Evolutionary conservation across 2,888 invertebrate genomes (phyloP).

Genomic region (Anarsia innoxiella): DNA sequence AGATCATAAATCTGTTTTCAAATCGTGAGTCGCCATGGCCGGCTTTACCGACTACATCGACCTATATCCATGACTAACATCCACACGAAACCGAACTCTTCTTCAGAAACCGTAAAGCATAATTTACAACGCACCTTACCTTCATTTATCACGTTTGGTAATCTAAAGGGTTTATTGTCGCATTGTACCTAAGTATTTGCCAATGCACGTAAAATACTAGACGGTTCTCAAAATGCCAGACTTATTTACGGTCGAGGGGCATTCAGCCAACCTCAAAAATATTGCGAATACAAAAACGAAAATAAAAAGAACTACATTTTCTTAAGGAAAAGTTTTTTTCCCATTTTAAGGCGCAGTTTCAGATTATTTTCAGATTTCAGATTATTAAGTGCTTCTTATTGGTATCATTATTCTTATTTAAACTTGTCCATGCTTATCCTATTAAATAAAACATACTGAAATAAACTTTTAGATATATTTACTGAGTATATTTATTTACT

Average conservation of each 20-base stretch:
- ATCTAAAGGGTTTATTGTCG: slow-evolving; percentile 55
- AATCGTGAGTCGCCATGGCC: slow-evolving; percentile 67
- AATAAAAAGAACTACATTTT: too few relatives aligned
- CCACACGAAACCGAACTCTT: slow-evolving; percentile 46
- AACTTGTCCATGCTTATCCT: too few relatives aligned
- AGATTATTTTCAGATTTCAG: too few relatives aligned
- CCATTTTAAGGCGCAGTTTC: too few relatives aligned
- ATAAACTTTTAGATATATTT: too few relatives aligned
- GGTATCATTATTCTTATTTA: too few relatives aligned
- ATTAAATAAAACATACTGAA: too few relatives aligned
- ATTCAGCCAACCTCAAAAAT: slow-evolving; percentile 23
- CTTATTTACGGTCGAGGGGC: slow-evolving; percentile 65
- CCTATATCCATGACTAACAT: slow-evolving; percentile 35
- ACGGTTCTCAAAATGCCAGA: slow-evolving; percentile 67
- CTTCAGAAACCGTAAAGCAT: slow-evolving; percentile 43
- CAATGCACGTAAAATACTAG: slow-evolving; percentile 71
- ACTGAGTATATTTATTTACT: too few relatives aligned
- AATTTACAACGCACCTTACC: slow-evolving; percentile 43
- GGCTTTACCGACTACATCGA: slow-evolving; percentile 41
- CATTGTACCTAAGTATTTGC: slow-evolving; percentile 72
- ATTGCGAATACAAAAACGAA: too few relatives aligned
- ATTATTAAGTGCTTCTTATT: too few relatives aligned
- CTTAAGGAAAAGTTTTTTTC: too few relatives aligned
- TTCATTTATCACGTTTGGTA: slow-evolving; percentile 51
- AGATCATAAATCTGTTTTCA: slow-evolving; percentile 75